Conservation (phyloP, 2,888 invertebrate genomes). For the Harpalus rubripes region DNA sequence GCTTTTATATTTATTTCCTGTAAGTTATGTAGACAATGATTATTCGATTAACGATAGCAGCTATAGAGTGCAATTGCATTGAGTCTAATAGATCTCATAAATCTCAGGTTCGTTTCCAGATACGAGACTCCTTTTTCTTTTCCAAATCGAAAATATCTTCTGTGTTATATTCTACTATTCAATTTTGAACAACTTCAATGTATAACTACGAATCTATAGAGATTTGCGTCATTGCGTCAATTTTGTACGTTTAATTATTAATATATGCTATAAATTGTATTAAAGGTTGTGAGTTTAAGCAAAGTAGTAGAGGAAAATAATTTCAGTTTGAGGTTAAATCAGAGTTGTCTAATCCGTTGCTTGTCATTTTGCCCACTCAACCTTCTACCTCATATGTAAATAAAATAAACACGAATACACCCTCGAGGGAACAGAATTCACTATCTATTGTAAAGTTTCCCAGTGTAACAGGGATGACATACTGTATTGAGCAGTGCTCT, state of each 20-base stretch:
- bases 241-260: neutral
- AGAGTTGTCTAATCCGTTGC: neutral
- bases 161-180: too few species aligned
- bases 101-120: too few species aligned
- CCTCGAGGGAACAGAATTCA: neutral
- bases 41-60: too few species aligned
- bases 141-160: too few species aligned
- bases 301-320: neutral
- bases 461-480: neutral
- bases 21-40: too few species aligned
- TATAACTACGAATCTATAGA: neutral
- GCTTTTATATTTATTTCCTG: too few species aligned
- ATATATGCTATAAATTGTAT: neutral
- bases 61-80: too few species aligned
- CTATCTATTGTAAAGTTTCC: conserved; percentile 2
- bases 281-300: neutral
- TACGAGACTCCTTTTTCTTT: too few species aligned
- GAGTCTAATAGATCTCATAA: too few species aligned
- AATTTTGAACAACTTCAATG: too few species aligned
- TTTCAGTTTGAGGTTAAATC: neutral
- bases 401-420: neutral
- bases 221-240: neutral
- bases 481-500: neutral
- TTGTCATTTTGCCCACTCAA: neutral
- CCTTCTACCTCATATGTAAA: neutral